Percentiles rank a stretch among this genome's conserved stretches.
Conservation (phyloP, 2,888 invertebrate species). For the Pomacea canaliculata region DNA sequence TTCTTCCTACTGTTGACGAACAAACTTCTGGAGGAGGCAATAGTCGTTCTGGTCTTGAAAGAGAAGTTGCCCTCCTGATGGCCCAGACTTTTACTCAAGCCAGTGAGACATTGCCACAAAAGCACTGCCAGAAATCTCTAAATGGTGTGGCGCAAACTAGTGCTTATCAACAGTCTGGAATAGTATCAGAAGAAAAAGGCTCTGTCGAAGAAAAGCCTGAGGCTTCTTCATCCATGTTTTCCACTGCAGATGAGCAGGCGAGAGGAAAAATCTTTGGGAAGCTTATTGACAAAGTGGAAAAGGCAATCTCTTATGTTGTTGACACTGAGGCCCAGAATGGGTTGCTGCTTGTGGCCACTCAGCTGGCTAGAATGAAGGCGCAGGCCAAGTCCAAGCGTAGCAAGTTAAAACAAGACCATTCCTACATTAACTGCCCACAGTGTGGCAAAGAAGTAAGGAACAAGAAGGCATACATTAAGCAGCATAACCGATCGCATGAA, state of each 20-base stretch:
- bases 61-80: constrained; percentile 24
- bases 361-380: constrained; percentile 17
- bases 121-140: background rate
- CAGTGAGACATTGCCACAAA: background rate
- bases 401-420: constrained; percentile 5
- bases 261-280: constrained; percentile 1
- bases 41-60: constrained; percentile 19
- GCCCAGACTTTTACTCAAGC: constrained; percentile 22
- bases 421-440: constrained; percentile 19
- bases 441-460: constrained; percentile 23
- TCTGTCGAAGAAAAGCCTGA: background rate
- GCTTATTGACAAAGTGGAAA: constrained; percentile 18
- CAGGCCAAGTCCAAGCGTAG: constrained; percentile 17
- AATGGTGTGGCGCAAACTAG: background rate
- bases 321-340: constrained; percentile 8
- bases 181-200: background rate
- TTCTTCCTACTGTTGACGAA: background rate
- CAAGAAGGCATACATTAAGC: constrained; percentile 18
- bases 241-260: background rate
- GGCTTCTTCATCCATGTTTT: background rate
- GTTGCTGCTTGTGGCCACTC: constrained; percentile 16
- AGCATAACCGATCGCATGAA: constrained; percentile 24
- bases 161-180: background rate
- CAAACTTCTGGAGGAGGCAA: background rate
- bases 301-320: constrained; percentile 4